phyloP scores from a whole-genome alignment of 92 coral and sea anemone genomes.

The Heteractis magnifica region DNA sequence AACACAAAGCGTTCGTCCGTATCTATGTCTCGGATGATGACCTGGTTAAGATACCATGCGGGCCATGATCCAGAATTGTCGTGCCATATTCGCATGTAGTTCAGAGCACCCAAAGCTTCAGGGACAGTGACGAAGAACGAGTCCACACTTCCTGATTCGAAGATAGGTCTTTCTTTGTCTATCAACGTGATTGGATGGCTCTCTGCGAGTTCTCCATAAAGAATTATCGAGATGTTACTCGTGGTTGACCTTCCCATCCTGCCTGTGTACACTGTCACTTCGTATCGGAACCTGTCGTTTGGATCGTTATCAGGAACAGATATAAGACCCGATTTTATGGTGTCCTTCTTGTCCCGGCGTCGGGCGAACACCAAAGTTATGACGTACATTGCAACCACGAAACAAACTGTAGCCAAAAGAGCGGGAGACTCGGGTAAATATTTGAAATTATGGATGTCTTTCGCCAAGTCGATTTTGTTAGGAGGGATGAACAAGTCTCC shows the following conservation, averaged over 20 bases:
- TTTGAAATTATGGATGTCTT: constrained; percentile 39
- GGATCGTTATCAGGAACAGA: constrained; percentile 79
- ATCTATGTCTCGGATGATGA: constrained; percentile 81
- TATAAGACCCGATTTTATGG: constrained; percentile 62
- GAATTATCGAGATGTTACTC: constrained; percentile 72
- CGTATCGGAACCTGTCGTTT: constrained; percentile 70
- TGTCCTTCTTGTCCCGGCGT: constrained; percentile 68
- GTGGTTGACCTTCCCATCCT: constrained; percentile 78
- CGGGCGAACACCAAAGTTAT: constrained; percentile 85
- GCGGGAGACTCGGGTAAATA: constrained; percentile 71
- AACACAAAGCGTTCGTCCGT: constrained; percentile 79
- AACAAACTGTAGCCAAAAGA: constrained; percentile 74
- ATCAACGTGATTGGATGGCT: constrained; percentile 72
- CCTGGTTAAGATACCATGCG: constrained; percentile 83
- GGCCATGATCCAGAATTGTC: constrained; percentile 85
- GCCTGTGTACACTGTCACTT: constrained; percentile 87
- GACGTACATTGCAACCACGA: constrained; percentile 64
- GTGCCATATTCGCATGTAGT: constrained; percentile 91
- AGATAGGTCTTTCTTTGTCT: constrained; percentile 53
- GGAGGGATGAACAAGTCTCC: constrained; percentile 92
- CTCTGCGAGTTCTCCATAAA: constrained; percentile 82
- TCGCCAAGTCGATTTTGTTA: constrained; percentile 60
- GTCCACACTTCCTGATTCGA: constrained; percentile 77
- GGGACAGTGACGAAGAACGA: constrained; percentile 86
- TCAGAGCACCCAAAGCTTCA: constrained; percentile 76